Evolutionary conservation across 2,888 invertebrate species (phyloP).

Genomic region (Pyrochroa serraticornis): DNA sequence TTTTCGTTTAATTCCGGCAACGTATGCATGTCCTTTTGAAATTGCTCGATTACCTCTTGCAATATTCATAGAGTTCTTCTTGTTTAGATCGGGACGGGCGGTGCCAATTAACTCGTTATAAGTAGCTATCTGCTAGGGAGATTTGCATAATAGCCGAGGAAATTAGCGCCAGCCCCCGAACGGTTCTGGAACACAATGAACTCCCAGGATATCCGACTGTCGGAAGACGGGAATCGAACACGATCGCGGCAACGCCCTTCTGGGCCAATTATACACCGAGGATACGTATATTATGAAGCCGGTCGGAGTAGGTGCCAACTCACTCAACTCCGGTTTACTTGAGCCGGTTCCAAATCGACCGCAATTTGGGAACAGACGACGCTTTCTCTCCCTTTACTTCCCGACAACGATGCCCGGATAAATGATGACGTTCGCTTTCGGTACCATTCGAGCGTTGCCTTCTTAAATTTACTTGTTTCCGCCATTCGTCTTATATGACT

Average conservation of each 20-base stretch:
- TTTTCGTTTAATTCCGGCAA: too few species aligned
- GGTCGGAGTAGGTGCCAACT: conserved; percentile 18
- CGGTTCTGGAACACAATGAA: conserved; percentile 33
- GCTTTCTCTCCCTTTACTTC: conserved; percentile 3
- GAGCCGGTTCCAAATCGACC: conserved; percentile 16
- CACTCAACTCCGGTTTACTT: conserved; percentile 17
- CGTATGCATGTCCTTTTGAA: too few species aligned
- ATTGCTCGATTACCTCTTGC: too few species aligned
- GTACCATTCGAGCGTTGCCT: background rate
- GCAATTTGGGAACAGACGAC: conserved; percentile 5
- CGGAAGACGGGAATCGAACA: conserved; percentile 41
- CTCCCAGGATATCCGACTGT: conserved; percentile 41
- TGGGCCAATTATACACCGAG: conserved; percentile 30
- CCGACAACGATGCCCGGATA: background rate
- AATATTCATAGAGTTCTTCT: conserved; percentile 28
- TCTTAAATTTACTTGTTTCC: background rate
- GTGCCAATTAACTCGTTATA: conserved; percentile 34
- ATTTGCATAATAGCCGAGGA: conserved; percentile 40
- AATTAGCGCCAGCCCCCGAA: conserved; percentile 34
- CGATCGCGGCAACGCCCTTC: conserved; percentile 34
- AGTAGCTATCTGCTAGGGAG: conserved; percentile 34
- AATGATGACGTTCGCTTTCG: background rate
- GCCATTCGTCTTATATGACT: too few species aligned
- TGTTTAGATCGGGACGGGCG: conserved; percentile 26
- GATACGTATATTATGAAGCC: conserved; percentile 26